Evolutionary conservation across 23 tunicate genomes (phyloP).

Genomic region (Phallusia fumigata): DNA sequence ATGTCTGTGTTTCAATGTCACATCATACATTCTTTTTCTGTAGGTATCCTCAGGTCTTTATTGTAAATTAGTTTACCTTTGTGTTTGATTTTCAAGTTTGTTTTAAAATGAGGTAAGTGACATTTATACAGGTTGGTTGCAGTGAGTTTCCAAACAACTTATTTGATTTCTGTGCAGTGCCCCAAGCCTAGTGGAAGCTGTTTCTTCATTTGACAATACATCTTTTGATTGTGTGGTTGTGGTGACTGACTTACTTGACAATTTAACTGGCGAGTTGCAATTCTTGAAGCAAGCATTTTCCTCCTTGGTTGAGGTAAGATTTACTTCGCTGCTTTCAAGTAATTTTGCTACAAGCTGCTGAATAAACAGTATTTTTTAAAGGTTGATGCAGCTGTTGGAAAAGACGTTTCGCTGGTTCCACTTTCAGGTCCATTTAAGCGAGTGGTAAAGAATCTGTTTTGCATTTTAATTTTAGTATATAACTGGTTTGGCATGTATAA

Average conservation of each 20-base stretch:
- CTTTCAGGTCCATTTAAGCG: slow-evolving; percentile 46
- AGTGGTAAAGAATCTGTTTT: slow-evolving; percentile 41
- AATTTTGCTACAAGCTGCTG: background rate
- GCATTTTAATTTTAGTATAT: no score
- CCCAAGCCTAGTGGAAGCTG: slow-evolving; percentile 22
- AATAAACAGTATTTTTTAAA: background rate
- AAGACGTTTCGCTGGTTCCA: slow-evolving; percentile 29
- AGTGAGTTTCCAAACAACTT: background rate
- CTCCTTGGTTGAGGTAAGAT: slow-evolving; percentile 25
- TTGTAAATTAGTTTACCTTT: background rate
- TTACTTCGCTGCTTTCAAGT: background rate
- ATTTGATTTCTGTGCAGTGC: background rate
- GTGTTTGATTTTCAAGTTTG: background rate
- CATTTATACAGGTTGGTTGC: background rate
- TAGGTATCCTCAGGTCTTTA: no score
- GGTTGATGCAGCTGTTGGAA: slow-evolving; percentile 55
- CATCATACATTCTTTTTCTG: no score
- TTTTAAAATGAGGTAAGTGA: background rate
- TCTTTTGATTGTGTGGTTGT: slow-evolving; percentile 43
- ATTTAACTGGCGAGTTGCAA: slow-evolving; percentile 23
- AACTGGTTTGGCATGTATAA: no score
- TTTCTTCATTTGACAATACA: slow-evolving; percentile 11
- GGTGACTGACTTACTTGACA: slow-evolving; percentile 37
- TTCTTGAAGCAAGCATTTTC: slow-evolving; percentile 50
- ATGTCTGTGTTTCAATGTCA: no score